These are phyloP conservation scores for Cheumatopsyche charites DNA, from an alignment of 1,140 invertebrate species.

Conservation along the genomic window DNA sequence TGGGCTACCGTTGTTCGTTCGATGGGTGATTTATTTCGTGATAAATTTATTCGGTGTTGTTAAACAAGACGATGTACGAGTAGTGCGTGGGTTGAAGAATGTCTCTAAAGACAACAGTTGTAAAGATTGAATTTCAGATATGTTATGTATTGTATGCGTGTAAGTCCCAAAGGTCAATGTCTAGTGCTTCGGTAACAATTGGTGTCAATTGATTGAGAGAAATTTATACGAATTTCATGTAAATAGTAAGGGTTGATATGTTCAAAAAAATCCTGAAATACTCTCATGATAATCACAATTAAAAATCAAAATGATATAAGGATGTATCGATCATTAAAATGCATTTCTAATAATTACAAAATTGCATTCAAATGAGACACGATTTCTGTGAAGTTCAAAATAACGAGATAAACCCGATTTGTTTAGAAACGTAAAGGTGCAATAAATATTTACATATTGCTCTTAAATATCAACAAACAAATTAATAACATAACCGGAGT, in stretches of 20 bases:
- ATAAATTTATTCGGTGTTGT: neutral
- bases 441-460: too few relatives aligned
- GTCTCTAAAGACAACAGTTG: constrained; percentile 8
- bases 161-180: constrained; percentile 30
- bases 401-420: neutral
- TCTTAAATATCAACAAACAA: too few relatives aligned
- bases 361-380: too few relatives aligned
- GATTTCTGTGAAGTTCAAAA: constrained; percentile 11
- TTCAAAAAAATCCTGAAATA: neutral
- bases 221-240: neutral
- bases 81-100: constrained; percentile 2
- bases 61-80: neutral
- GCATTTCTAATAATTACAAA: too few relatives aligned
- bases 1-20: neutral
- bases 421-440: too few relatives aligned
- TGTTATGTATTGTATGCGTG: neutral
- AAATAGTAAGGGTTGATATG: neutral
- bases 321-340: too few relatives aligned
- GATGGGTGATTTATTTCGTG: too few relatives aligned
- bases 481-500: too few relatives aligned
- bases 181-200: constrained; percentile 9
- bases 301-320: too few relatives aligned
- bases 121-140: constrained; percentile 17
- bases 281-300: too few relatives aligned
- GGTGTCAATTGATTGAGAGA: constrained; percentile 30